A percentile compares a stretch with the other conserved stretches of the same genome.
Conservation (phyloP, 1,140 invertebrate species). For the Trichogramma pretiosum region DNA sequence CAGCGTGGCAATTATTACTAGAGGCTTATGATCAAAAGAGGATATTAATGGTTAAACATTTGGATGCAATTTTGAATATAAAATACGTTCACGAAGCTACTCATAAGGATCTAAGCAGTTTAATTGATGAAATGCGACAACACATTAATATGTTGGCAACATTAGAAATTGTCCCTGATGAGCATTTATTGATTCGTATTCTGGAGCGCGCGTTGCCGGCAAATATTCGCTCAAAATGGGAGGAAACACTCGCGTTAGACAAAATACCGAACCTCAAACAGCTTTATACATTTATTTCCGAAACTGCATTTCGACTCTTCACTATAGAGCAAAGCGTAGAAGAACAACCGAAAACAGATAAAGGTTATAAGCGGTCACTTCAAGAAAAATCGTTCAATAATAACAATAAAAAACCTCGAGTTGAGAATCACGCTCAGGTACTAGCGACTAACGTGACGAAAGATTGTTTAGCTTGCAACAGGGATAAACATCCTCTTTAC, state of each 20-base stretch:
- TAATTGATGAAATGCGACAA: background rate
- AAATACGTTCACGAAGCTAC: background rate
- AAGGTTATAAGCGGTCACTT: too few species aligned
- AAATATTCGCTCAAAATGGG: slow-evolving; percentile 5
- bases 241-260: slow-evolving; percentile 8
- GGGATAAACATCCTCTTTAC: background rate
- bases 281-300: slow-evolving; percentile 7
- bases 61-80: too few species aligned
- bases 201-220: slow-evolving; percentile 2
- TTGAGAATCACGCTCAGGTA: background rate
- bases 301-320: background rate
- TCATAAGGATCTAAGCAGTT: background rate
- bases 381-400: too few species aligned
- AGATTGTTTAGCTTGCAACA: background rate
- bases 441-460: background rate
- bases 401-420: background rate
- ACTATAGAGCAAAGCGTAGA: background rate
- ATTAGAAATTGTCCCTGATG: background rate
- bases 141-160: too few species aligned
- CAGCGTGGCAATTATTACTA: background rate
- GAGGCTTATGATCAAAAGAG: background rate
- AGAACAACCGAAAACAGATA: background rate
- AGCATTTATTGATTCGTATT: background rate
- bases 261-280: slow-evolving; percentile 3
- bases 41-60: background rate